Conservation (phyloP, 2,113 vertebrate species). For the Prolemur simus region DNA sequence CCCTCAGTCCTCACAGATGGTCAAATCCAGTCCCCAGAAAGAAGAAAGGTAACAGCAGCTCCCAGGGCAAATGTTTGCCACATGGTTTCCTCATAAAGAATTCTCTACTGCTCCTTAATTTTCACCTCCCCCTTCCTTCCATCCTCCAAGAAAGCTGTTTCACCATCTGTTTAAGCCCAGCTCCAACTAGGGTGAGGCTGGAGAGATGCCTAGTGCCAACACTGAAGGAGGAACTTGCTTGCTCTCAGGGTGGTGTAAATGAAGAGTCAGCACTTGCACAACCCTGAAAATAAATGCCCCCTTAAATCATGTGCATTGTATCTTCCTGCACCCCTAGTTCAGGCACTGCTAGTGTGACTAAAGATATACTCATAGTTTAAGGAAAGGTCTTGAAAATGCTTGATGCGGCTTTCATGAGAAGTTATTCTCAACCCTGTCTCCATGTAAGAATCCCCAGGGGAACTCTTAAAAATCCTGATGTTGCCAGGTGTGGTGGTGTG, state of each 20-base stretch:
- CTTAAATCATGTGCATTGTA: not conserved
- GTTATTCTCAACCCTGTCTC: not conserved
- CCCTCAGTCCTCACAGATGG: not conserved
- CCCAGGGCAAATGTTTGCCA: not conserved
- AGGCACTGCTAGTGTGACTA: not conserved
- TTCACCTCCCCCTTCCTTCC: not conserved
- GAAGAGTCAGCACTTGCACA: not conserved
- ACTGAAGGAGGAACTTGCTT: not conserved
- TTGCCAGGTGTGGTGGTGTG: too few species aligned
- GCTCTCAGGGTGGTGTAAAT: not conserved
- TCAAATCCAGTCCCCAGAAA: not conserved
- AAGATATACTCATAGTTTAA: slow-evolving; percentile 16
- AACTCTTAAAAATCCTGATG: not conserved
- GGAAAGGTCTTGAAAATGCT: slow-evolving; percentile 42
- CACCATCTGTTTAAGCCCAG: not conserved
- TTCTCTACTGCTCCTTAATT: not conserved
- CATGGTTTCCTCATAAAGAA: not conserved
- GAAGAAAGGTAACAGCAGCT: not conserved
- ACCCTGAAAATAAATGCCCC: not conserved
- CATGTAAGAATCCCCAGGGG: not conserved
- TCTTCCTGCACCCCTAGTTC: not conserved
- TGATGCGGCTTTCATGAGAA: not conserved
- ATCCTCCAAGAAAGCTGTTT: not conserved
- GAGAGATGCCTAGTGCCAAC: not conserved
- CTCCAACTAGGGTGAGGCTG: not conserved